A percentile compares a stretch with the other conserved stretches of the same genome.
These are phyloP conservation scores for Meandrusa payeni DNA, from an alignment of 2,888 invertebrate genomes.

Conservation along the genomic window DNA sequence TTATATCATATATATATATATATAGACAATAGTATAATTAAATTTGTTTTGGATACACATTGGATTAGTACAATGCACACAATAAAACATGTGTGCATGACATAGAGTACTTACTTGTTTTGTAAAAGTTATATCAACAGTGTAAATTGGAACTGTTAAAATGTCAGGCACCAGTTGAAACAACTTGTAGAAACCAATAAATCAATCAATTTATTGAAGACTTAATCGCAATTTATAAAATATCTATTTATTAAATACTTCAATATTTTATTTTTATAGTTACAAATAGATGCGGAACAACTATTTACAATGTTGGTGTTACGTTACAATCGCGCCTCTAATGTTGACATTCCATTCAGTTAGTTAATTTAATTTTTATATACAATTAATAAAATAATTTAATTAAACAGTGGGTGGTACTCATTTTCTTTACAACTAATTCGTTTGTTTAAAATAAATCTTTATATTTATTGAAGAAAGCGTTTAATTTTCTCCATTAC, in stretches of 20 bases:
- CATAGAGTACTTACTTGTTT: conserved; percentile 1
- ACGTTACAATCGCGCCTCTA: conserved; percentile 2
- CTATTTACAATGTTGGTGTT: conserved; percentile 5
- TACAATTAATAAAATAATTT: conserved; percentile 5
- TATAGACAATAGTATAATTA: neutral
- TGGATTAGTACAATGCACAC: neutral
- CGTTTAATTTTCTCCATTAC: neutral
- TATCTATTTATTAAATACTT: too few species aligned
- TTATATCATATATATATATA: too few species aligned
- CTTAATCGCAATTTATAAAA: too few species aligned
- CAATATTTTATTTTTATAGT: neutral
- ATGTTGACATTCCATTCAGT: conserved; percentile 21
- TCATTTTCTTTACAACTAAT: conserved; percentile 15
- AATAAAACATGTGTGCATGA: conserved; percentile 4
- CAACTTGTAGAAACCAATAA: too few species aligned
- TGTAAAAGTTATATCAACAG: conserved; percentile 4
- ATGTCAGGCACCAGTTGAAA: too few species aligned
- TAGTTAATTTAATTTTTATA: conserved; percentile 9
- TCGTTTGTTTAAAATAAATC: conserved; percentile 19
- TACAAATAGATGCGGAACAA: neutral
- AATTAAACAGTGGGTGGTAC: conserved; percentile 5
- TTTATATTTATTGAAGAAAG: conserved; percentile 12
- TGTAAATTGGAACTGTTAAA: too few species aligned
- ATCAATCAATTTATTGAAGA: too few species aligned
- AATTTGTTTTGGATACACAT: conserved; percentile 5